These are phyloP conservation scores for Labia minor DNA, from an alignment of 2,888 invertebrate genomes.

Conservation along the genomic window DNA sequence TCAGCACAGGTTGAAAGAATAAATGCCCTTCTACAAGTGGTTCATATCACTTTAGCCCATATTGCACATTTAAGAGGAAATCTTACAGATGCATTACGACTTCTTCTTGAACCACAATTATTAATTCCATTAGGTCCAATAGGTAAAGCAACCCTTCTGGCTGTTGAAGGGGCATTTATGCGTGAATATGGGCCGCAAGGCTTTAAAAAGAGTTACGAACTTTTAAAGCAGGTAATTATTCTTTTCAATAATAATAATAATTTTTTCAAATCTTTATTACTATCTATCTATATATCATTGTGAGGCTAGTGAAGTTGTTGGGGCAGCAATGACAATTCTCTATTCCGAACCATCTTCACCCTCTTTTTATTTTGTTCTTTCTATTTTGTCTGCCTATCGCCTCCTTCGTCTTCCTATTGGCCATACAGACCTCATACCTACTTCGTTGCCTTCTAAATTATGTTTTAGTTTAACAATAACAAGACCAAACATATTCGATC, in stretches of 20 bases:
- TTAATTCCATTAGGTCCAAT: not conserved
- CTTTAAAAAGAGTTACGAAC: constrained; percentile 15
- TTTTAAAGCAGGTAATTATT: not conserved
- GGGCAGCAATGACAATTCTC: too few relatives aligned
- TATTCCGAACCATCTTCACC: too few relatives aligned
- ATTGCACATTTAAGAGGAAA: constrained; percentile 15
- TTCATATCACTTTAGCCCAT: constrained; percentile 15
- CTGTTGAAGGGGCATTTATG: constrained; percentile 18
- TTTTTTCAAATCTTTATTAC: too few relatives aligned
- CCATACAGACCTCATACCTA: too few relatives aligned
- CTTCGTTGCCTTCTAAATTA: too few relatives aligned
- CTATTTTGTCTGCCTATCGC: too few relatives aligned
- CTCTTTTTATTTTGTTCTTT: too few relatives aligned
- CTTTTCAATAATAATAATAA: not conserved
- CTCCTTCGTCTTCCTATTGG: too few relatives aligned
- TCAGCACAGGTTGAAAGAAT: not conserved
- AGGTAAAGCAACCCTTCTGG: constrained; percentile 21
- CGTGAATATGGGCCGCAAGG: constrained; percentile 23
- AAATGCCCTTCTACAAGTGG: constrained; percentile 5
- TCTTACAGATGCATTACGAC: constrained; percentile 13
- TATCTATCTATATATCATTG: too few relatives aligned
- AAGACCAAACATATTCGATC: too few relatives aligned
- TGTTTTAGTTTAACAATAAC: too few relatives aligned
- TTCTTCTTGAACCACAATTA: not conserved
- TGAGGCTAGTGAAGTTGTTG: too few relatives aligned